Percentiles rank a stretch among this genome's conserved stretches.
Evolutionary conservation across 2,113 vertebrate species (phyloP).

Genomic region (Cichladusa arquata): DNA sequence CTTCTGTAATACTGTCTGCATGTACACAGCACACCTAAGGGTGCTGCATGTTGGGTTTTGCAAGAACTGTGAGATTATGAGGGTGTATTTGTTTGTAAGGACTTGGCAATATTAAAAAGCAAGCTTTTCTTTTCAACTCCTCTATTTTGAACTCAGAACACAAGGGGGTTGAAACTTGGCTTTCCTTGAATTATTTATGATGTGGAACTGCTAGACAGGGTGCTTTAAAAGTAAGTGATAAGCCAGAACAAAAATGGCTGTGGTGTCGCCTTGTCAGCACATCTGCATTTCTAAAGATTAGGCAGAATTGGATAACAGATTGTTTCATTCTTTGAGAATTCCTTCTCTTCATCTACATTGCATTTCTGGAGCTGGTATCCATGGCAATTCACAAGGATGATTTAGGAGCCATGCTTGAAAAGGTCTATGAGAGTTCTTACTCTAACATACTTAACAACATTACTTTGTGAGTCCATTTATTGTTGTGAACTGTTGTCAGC

Average conservation of each 20-base stretch:
- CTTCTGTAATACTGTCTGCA: not conserved
- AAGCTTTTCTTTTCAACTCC: not conserved
- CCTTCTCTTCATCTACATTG: not conserved
- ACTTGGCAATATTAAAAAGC: not conserved
- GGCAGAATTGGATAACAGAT: not conserved
- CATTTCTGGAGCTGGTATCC: conserved; percentile 20
- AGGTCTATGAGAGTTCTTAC: not conserved
- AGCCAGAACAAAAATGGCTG: not conserved
- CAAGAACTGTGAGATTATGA: not conserved
- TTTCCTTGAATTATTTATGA: not conserved
- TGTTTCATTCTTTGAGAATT: not conserved
- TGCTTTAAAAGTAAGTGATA: not conserved
- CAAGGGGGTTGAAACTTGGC: not conserved
- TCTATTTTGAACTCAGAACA: not conserved
- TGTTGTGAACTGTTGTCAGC: not conserved
- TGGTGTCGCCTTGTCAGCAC: not conserved
- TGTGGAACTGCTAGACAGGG: not conserved
- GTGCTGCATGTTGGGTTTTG: not conserved
- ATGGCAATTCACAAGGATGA: not conserved
- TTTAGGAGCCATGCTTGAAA: not conserved
- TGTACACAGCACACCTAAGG: not conserved
- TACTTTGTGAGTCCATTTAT: not conserved
- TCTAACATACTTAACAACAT: not conserved
- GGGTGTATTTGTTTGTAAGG: not conserved
- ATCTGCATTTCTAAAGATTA: conserved; percentile 37